phyloP scores from a whole-genome alignment of 2,113 vertebrate genomes.

The human (Homo sapiens) region GRCh38 chr4:125097001-125097500 shows the following conservation, averaged over 20 bases:
- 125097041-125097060: neutral
- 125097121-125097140: neutral
- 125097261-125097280: neutral
- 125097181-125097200: neutral
- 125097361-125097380: neutral
- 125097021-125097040: conserved; percentile 37
- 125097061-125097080: neutral
- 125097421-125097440: neutral
- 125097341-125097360: too few species aligned
- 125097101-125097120: conserved; percentile 19
- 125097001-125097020: conserved; percentile 1
- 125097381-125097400: neutral
- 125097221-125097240: neutral
- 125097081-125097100: neutral
- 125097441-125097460: neutral
- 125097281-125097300: neutral
- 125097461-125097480: neutral
- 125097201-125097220: neutral
- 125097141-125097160: neutral
- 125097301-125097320: neutral
- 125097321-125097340: neutral
- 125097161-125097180: neutral
- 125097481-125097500: neutral
- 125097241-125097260: neutral
- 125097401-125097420: neutral